Base-by-base conservation (phyloP, 1,140 invertebrate species). In the Ephestia elutella region DNA sequence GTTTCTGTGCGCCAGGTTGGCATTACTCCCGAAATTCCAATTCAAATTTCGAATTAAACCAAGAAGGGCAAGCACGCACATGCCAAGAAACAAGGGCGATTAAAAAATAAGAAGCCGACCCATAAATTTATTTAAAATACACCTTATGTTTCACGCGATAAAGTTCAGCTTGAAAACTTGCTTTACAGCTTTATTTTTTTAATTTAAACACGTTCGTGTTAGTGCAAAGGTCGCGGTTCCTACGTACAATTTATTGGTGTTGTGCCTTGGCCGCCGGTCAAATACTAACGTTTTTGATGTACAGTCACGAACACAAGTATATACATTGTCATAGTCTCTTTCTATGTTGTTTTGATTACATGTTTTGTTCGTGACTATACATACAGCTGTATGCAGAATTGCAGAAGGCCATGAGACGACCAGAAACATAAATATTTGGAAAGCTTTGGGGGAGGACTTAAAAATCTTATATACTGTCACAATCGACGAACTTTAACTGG, bases 21-120 rank as follows among this genome's bases (percentile, higher is more conserved):
- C 18, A 44, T 56, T 56, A 38, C 10, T 18, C 17, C 58, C 58
- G 21, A 60, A 59, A 60, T 60, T 60, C 58, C 35, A 60, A 60
- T 60, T 60, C 58, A 55, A 60, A 60, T 59, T 59, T 9, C 38
- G 38, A 44, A 44, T 44, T 44, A 44, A 60, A 60, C 58, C 48
- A 20, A 49, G 49, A 60, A 60, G 58, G 58, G 58, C 58, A 49
- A 54, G 58, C 58, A 60, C 58, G 58, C 58, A 55, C 58, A 54
- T 54, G 35, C 38, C 58, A 49, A 48, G 53, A 53, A 58, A 58
- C 58, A 60, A 60, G 58, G 58, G 18, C 51, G 58, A 55, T 54
- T 60, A 60, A 55, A 59, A 59, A 55, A 60, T 60, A 55, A 60
- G 49, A 54, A 32, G 7, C 17, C 17, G 13, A 25, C 4, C 3